Conservation (phyloP, 2,113 vertebrate genomes). For the Sus scrofa region T2T-Sscrofa CM000814.6:17309001-17309500, state of each 20-base stretch:
- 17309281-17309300: constrained; percentile 76
- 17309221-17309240: constrained; percentile 77
- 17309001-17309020: constrained; percentile 67
- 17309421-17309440: constrained; percentile 84
- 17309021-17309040: constrained; percentile 72
- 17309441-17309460: constrained; percentile 83
- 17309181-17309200: constrained; percentile 50
- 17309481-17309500: constrained; percentile 78
- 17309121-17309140: constrained; percentile 73
- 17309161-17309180: constrained; percentile 66
- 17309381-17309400: constrained; percentile 83
- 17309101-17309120: constrained; percentile 69
- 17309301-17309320: constrained; percentile 80
- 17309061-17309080: constrained; percentile 68
- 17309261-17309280: constrained; percentile 81
- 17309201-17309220: constrained; percentile 64
- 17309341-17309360: constrained; percentile 86
- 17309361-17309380: constrained; percentile 85
- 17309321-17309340: constrained; percentile 86
- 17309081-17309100: constrained; percentile 72
- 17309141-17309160: constrained; percentile 71
- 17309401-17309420: constrained; percentile 83
- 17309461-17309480: constrained; percentile 83
- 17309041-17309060: constrained; percentile 67
- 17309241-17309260: constrained; percentile 64